Evolutionary conservation across 1,140 invertebrate genomes (phyloP), one percentile per base, ranked within the genome.

Genomic region (Harpegnathos saltator): DNA sequence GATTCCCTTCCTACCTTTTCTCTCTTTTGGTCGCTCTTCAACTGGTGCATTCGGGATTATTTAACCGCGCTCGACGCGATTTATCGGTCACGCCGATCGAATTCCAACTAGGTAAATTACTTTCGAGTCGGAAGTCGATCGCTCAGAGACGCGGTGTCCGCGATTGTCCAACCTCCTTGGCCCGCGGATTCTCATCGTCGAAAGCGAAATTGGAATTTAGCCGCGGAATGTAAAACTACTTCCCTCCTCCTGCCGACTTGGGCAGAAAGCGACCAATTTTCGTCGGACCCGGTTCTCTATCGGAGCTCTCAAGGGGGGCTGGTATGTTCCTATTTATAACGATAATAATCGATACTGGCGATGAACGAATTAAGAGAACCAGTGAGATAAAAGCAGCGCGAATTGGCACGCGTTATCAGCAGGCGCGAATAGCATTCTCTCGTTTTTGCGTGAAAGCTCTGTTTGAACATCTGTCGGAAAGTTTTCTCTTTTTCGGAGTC

Each of bases 401-500:
- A 58, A 58, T 69, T 19, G 17, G 11, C 17, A 68, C 1, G 14
- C 33, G 52, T 78, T 78, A 78, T 78, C 63, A 69, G 22, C 68
- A 68, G 44, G 66, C 29, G 11, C 50, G 29, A 54, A 24, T 63
- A 29, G 19, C 17, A 44, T 24, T 15, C 22, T 82, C 33, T 73
- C 44, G 56, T 11, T 62, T 26, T 73, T 33, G 54, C 29, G 38
- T 17, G 17, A 68, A 24, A 15, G 14, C n/a, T 22, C 38, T 73
- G 17, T 82, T 82, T 82, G 48, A 82, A 82, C 78, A 82, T 68
- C 71, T 82, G 78, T 15, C 19, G 48, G 26, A 14, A 61, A 11
- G 1, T 73, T 73, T 62, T 59, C 61, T 44, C 11, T 44, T 44
- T 44, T 61, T 7, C 9, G 54, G 26, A 50, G 1, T 33, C 9